Base-by-base conservation (phyloP, 2,888 invertebrate species). In the Phania funesta region DNA sequence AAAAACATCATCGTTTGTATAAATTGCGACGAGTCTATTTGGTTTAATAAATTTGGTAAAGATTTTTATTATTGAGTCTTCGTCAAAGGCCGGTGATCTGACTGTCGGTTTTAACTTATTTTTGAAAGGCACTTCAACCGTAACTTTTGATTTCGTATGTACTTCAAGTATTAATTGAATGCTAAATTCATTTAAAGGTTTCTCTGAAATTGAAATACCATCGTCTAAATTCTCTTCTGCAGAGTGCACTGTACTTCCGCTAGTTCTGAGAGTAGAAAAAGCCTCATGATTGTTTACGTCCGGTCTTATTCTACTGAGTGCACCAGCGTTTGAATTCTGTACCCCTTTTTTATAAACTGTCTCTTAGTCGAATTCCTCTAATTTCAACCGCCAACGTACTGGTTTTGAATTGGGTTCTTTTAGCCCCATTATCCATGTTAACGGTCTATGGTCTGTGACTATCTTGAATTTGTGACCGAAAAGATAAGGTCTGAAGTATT, bases 361-460 rank as follows among this genome's bases (percentile, higher is more conserved):
- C 13, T 50, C 48, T n/a, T n/a, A 50, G n/a, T 50, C n/a, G 48
- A 50, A 44, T 18, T 44, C 41, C 16, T 44, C 41, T 1, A 78
- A 24, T 41, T 79, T 73, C 5, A 65, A 22, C 8, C 79, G 29
- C 70, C 76, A 68, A n/a, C 76, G 16, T 38, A 80, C 18, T 9
- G 77, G 20, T 41, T 80, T 83, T 5, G 73, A 80, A 22, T 83
- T 83, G 1, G 78, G 78, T 22, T 68, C 56, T 16, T 76, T 80
- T 9, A 80, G 24, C 1, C 65, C 29, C 74, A 80, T 78, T 13
- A 83, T 16, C 88, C 88, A 89, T 13, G 82, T 85, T 2, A 89
- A 80, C 0, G 88, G 87, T 68, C 84, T 85, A 76, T 89, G 87
- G 73, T 89, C 89, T 0, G 88, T 89, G 1, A 86, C 77, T n/a